These are phyloP conservation scores for Anseranas semipalmata DNA, from an alignment of 2,113 vertebrate genomes.

Conservation along the genomic window DNA sequence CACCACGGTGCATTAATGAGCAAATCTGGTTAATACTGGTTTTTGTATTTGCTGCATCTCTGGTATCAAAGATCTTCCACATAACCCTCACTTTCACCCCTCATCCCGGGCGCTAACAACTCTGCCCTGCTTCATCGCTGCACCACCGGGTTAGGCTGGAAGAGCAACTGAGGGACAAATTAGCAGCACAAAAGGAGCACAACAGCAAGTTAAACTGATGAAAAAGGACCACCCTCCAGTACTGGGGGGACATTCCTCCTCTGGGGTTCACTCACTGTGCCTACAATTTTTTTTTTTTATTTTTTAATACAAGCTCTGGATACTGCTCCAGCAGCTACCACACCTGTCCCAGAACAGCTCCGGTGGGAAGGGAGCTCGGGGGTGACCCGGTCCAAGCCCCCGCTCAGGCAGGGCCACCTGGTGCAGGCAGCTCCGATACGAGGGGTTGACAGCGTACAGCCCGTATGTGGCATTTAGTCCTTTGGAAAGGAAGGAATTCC, in stretches of 20 bases:
- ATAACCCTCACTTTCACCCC: too few relatives aligned
- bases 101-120: neutral
- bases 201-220: neutral
- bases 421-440: too few relatives aligned
- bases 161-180: neutral
- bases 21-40: fast-evolving
- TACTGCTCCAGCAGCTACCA: neutral
- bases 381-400: neutral
- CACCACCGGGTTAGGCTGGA: neutral
- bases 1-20: neutral
- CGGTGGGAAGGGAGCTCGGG: neutral
- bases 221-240: neutral
- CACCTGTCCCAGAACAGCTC: neutral
- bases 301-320: neutral
- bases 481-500: neutral
- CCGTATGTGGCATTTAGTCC: neutral
- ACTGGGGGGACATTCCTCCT: neutral
- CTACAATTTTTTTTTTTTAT: neutral
- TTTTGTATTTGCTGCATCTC: neutral
- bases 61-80: neutral
- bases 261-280: fast-evolving
- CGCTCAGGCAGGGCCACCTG: neutral
- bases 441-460: neutral
- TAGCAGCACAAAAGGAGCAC: neutral
- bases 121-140: neutral